Conservation (phyloP, 2,113 vertebrate genomes). For the Mobula birostris region DNA sequence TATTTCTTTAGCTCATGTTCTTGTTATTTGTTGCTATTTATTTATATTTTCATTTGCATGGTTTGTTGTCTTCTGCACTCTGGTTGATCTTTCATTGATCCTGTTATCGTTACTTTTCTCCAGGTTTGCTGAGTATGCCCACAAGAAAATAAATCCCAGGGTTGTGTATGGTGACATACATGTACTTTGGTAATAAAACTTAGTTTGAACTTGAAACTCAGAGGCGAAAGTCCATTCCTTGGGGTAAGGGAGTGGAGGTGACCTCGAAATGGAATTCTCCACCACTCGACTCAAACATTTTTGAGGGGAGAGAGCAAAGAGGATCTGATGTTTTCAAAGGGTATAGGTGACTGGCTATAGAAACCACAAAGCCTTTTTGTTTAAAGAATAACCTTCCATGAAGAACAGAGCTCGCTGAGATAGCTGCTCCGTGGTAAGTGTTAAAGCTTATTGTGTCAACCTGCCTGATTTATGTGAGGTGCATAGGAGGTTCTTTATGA, state of each 20-base stretch:
- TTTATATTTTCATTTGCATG: too few species aligned
- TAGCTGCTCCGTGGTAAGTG: background rate
- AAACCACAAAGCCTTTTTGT: background rate
- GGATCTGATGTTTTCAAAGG: background rate
- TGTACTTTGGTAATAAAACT: too few species aligned
- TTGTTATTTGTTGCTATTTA: too few species aligned
- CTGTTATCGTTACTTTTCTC: too few species aligned
- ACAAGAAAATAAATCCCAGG: too few species aligned
- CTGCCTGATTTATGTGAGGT: background rate
- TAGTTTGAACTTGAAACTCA: background rate
- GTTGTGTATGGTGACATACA: too few species aligned
- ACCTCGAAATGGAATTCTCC: background rate
- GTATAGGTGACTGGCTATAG: background rate
- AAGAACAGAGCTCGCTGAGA: background rate
- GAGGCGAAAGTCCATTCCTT: background rate
- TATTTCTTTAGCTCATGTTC: too few species aligned
- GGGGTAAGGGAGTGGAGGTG: background rate
- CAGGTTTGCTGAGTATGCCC: too few species aligned
- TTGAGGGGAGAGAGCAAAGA: background rate
- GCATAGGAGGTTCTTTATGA: background rate
- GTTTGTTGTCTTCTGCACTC: too few species aligned
- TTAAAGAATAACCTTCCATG: background rate
- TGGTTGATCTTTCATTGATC: too few species aligned
- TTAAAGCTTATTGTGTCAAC: background rate
- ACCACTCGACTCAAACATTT: background rate